phyloP scores from a whole-genome alignment of 2,113 vertebrate genomes.

The Telmatochromis sp. region DNA sequence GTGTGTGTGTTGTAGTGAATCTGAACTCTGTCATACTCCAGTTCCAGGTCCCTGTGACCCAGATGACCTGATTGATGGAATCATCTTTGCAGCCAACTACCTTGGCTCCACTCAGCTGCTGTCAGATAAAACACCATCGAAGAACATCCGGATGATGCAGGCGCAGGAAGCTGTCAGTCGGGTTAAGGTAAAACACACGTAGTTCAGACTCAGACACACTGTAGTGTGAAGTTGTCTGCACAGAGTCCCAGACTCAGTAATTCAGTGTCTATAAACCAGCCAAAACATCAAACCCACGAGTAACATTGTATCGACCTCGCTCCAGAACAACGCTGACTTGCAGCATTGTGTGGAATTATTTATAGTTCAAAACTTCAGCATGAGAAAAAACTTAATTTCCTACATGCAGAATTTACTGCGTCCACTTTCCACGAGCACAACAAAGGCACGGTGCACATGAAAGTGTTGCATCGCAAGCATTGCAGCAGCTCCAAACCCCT shows the following conservation, averaged over 20 bases:
- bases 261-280: not conserved
- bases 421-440: not conserved
- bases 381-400: rapidly evolving
- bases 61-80: conserved; percentile 95
- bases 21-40: conserved; percentile 24
- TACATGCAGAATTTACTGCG: not conserved
- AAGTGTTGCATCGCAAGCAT: not conserved
- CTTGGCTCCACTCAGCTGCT: conserved; percentile 94
- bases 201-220: not conserved
- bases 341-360: not conserved
- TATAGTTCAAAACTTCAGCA: not conserved
- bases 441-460: not conserved
- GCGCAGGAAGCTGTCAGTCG: conserved; percentile 95
- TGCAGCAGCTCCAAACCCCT: not conserved
- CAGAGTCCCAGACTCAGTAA: not conserved
- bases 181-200: conserved; percentile 82
- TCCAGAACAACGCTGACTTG: not conserved
- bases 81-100: conserved; percentile 97
- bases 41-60: conserved; percentile 97
- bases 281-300: not conserved
- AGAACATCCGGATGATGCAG: conserved; percentile 98
- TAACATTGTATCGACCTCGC: not conserved
- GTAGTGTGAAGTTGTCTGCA: not conserved
- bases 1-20: not conserved
- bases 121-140: conserved; percentile 95